A percentile compares a stretch with the other conserved stretches of the same genome.
Conservation (phyloP, 2,797 vertebrate species). For the Allobates femoralis region DNA sequence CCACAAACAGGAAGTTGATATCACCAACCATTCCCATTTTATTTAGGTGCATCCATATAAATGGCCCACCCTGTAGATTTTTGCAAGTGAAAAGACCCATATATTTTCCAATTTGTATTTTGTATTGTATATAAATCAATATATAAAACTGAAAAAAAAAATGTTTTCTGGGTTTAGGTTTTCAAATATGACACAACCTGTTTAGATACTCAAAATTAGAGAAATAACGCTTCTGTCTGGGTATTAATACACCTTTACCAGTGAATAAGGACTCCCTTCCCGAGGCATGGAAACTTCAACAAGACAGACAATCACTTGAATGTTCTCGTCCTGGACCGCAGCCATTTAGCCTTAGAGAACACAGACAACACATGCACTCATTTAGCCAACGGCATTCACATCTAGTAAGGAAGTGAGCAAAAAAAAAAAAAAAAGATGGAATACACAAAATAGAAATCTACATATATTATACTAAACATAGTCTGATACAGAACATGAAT, state of each 20-base stretch:
- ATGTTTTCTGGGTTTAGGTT: background rate
- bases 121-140: too few relatives aligned
- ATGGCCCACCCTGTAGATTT: too few relatives aligned
- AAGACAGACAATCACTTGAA: constrained; percentile 46
- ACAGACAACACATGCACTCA: constrained; percentile 29
- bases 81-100: too few relatives aligned
- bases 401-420: constrained; percentile 1
- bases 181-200: background rate
- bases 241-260: constrained; percentile 33
- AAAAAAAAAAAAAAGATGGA: background rate
- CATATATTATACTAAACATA: constrained; percentile 10
- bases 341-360: constrained; percentile 27
- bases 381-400: constrained; percentile 26
- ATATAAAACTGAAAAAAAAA: too few relatives aligned
- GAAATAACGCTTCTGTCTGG: constrained; percentile 19
- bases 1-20: too few relatives aligned
- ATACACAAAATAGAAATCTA: constrained; percentile 8
- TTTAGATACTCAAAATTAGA: background rate
- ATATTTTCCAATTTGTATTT: too few relatives aligned
- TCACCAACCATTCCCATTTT: too few relatives aligned
- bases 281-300: constrained; percentile 15
- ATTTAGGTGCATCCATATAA: too few relatives aligned
- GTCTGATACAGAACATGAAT: background rate
- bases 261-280: constrained; percentile 19
- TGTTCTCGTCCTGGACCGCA: constrained; percentile 42